phyloP scores from a whole-genome alignment of 2,797 vertebrate species.

The Lepidocolaptes lacrymiger region DNA sequence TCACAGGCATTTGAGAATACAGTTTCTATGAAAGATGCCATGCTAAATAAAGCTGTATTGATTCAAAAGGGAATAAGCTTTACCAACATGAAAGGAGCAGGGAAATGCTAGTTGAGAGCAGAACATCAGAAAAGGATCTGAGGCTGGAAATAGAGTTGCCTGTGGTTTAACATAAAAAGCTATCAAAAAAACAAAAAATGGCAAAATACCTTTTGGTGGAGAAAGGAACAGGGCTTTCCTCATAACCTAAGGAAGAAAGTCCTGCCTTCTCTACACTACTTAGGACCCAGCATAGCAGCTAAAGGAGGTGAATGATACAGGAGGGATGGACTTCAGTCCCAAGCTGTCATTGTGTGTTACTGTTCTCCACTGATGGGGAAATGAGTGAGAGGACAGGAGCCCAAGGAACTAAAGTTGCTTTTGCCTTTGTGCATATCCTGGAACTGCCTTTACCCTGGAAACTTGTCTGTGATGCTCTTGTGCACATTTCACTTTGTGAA shows the following conservation, averaged over 20 bases:
- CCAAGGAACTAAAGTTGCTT: not conserved
- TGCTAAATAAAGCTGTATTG: not conserved
- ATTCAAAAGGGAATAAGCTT: slow-evolving; percentile 1
- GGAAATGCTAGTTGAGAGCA: not conserved
- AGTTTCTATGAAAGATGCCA: not conserved
- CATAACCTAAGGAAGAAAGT: not conserved
- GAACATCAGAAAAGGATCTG: not conserved
- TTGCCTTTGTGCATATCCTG: not conserved
- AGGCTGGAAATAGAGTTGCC: not conserved
- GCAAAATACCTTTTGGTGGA: not conserved
- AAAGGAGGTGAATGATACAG: not conserved
- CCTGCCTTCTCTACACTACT: not conserved
- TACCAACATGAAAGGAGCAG: not conserved
- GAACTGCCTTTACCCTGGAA: not conserved
- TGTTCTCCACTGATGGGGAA: not conserved
- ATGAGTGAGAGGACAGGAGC: not conserved
- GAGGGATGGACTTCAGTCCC: not conserved
- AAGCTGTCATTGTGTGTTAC: not conserved
- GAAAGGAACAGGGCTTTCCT: not conserved
- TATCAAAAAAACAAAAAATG: not conserved
- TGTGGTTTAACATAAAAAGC: not conserved
- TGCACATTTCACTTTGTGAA: not conserved
- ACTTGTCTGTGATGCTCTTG: not conserved
- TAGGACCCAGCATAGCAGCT: not conserved
- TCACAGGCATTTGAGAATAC: not conserved